phyloP scores from a whole-genome alignment of 2,888 invertebrate genomes.

The Tortrix viridana region DNA sequence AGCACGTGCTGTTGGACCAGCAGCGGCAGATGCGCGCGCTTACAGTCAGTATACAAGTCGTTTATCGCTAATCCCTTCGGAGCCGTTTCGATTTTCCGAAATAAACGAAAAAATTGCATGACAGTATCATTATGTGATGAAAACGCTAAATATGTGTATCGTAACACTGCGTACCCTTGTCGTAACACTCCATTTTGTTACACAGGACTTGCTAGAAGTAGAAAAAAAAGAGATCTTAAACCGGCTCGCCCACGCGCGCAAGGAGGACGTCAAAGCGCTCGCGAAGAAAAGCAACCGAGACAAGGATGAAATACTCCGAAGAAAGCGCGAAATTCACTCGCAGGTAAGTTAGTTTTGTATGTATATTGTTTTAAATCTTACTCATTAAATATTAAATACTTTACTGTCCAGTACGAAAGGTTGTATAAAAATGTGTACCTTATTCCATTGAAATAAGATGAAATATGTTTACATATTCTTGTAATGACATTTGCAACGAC shows the following conservation, averaged over 20 bases:
- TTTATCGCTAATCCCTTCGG: no score
- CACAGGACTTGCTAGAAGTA: conserved; percentile 67
- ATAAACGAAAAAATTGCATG: no score
- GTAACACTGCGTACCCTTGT: background rate
- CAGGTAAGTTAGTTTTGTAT: conserved; percentile 53
- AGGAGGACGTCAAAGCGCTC: conserved; percentile 94
- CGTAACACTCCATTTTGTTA: conserved; percentile 16
- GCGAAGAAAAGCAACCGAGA: conserved; percentile 95
- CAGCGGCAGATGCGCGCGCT: conserved; percentile 91
- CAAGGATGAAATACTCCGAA: conserved; percentile 94
- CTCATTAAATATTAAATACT: no score
- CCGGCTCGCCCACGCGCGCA: conserved; percentile 91
- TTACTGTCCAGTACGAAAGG: no score
- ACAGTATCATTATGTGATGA: no score
- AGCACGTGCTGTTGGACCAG: conserved; percentile 91
- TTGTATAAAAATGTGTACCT: no score
- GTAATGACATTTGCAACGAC: no score
- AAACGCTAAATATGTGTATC: background rate
- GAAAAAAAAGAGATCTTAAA: conserved; percentile 87
- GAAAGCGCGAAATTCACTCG: conserved; percentile 91
- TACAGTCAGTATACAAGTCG: conserved; percentile 71
- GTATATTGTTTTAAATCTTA: no score
- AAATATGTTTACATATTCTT: no score
- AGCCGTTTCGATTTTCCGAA: no score
- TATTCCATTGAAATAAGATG: no score